Evolutionary conservation across 1,140 invertebrate species (phyloP), one percentile per base, ranked within the genome.

Genomic region (Littorina saxatilis): DNA sequence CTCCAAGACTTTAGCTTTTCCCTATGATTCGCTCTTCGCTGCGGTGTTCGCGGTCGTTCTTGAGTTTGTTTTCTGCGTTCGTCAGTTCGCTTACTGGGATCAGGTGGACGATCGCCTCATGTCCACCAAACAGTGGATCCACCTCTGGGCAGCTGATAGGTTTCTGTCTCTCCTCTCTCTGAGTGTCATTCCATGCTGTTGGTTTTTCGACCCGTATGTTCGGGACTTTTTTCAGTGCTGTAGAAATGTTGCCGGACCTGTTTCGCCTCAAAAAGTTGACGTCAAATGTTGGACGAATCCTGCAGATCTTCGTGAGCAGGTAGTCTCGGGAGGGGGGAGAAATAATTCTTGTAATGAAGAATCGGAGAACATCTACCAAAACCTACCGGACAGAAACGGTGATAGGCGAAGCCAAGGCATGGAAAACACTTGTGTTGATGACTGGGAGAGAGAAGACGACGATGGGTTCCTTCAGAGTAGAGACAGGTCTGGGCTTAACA

Each of bases 121-220:
- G 61, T 63, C 61, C n/a, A 32, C n/a, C n/a, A 15, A 11, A 7
- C n/a, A 27, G 27, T 63, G 61, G 61, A 15, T 63, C n/a, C 61
- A 63, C 5, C 61, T 63, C 27, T 63, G 61, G 61, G 61, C 61
- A 15, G 61, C 61, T 27, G 61, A 63, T 29, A 27, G 61, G n/a
- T 11, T 63, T 32, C 27, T 63, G 23, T 63, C 61, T 9, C 61
- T 63, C 13, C 61, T 63, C n/a, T 63, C 27, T 15, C 61, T 63
- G 4, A 5, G 29, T 63, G 27, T 63, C 3, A 27, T 32, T 7
- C 61, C 61, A 5, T 63, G 61, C 61, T 63, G 61, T 15, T 63
- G 61, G 61, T 15, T 63, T 5, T 5, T 23, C 29, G n/a, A 0
- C n/a, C 61, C 61, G 13, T 32, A 11, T 29, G 5, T 63, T 5